phyloP scores from a whole-genome alignment of 2,888 invertebrate genomes.

The Apocheima hispidaria region DNA sequence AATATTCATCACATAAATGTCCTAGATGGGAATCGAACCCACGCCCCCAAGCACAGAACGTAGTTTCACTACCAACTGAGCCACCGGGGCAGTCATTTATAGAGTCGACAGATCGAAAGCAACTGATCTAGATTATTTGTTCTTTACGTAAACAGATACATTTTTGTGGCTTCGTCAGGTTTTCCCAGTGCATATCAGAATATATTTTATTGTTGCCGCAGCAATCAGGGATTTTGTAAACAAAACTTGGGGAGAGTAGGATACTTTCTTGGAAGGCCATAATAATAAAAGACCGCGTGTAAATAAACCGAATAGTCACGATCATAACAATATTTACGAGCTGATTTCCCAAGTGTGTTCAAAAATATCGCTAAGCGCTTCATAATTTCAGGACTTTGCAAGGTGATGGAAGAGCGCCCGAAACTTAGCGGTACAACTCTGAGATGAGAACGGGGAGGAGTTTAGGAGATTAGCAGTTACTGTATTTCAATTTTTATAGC shows the following conservation, averaged over 20 bases:
- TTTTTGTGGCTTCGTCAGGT: background rate
- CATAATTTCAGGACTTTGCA: background rate
- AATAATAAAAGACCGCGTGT: background rate
- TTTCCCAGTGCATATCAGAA: background rate
- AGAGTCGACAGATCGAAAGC: too few species aligned
- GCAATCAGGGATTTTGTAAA: background rate
- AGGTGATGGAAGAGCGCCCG: background rate
- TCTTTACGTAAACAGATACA: background rate
- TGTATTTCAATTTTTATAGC: too few species aligned
- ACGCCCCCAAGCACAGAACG: too few species aligned
- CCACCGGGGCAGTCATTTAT: too few species aligned
- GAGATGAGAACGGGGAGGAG: background rate
- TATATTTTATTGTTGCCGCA: background rate
- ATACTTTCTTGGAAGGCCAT: background rate
- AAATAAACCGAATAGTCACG: background rate
- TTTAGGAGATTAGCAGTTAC: too few species aligned
- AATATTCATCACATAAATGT: too few species aligned
- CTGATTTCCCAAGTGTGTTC: background rate
- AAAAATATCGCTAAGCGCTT: background rate
- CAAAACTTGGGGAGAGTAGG: background rate
- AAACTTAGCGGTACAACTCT: background rate
- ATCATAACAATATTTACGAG: background rate
- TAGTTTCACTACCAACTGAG: too few species aligned
- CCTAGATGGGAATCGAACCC: too few species aligned
- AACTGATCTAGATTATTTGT: too few species aligned